Base-by-base conservation (phyloP, 2,888 invertebrate species). In the Agrenia bidenticulata region DNA sequence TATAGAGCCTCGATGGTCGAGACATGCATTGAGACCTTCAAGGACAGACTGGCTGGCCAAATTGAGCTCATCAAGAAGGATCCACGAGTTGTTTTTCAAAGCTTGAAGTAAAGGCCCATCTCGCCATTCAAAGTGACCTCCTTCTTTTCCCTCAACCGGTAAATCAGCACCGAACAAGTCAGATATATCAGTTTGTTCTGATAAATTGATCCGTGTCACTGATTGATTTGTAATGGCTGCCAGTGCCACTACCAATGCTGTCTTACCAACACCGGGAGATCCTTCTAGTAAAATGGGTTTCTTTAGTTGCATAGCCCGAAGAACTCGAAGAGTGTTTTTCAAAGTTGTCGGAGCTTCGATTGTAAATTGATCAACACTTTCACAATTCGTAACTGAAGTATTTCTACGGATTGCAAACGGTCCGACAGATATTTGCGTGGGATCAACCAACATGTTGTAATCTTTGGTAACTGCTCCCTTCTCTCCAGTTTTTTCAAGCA, bases 151-250 rank as follows among this genome's bases (percentile, higher is more conserved):
- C 82, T 96, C 94, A 0, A 93, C 86, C 0, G 99, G 99, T 54
- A 99, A 82, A 83, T 99, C 99, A 2, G 96, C 92, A 24, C 99
- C 99, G 80, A 99, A 99, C 50, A 99, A 83, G 82, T 99, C 99
- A 13, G 93, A 67, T 60, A 99, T 87, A 81, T 99, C 99, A 41
- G 99, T 99, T 82, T 99, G 99, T 78, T 99, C 99, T 57, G 98
- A 98, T 55, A 99, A 84, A 83, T 99, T 99, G 66, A 99, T 94
- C 53, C 99, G 85, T 63, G 72, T 67, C n/a, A 75, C 32, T 0
- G 70, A 26, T 63, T 54, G 58, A 13, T 70, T 63, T 42, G 70
- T 60, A 0, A 70, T 61, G 61, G 69, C 65, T 0, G 70, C 74
- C n/a, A 76, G 61, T 7, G 73, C 75, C 19, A 67, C 63, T 1